A percentile compares a stretch with the other conserved stretches of the same genome.
Evolutionary conservation across 2,113 vertebrate species (phyloP).

Genomic region (Plecturocebus donacophilus): DNA sequence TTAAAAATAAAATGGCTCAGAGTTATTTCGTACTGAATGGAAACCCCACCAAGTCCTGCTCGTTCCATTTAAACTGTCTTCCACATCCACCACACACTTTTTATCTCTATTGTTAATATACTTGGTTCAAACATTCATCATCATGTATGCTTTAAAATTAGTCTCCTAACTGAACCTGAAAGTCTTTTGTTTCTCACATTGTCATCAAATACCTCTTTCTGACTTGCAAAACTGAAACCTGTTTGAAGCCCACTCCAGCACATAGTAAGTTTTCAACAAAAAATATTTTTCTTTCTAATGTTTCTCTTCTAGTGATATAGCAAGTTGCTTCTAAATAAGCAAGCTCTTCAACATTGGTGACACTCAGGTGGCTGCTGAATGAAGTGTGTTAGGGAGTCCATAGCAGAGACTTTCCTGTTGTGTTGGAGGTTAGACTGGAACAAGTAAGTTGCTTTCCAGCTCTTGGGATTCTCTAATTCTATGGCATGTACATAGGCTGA

Average conservation of each 20-base stretch:
- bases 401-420: not conserved
- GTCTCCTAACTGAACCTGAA: not conserved
- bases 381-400: not conserved
- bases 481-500: not conserved
- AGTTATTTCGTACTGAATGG: not conserved
- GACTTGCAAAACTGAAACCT: not conserved
- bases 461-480: not conserved
- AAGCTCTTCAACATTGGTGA: not conserved
- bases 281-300: not conserved
- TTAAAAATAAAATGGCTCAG: not conserved
- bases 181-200: not conserved
- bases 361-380: not conserved
- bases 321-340: not conserved
- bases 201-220: not conserved
- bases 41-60: not conserved
- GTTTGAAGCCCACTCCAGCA: not conserved
- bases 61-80: not conserved
- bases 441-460: not conserved
- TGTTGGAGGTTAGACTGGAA: not conserved
- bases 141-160: not conserved
- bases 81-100: not conserved
- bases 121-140: not conserved
- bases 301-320: not conserved
- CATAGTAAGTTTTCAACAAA: not conserved
- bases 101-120: not conserved